These are phyloP conservation scores for Falco novaeseelandiae DNA, from an alignment of 2,797 vertebrate species.

Conservation along the genomic window DNA sequence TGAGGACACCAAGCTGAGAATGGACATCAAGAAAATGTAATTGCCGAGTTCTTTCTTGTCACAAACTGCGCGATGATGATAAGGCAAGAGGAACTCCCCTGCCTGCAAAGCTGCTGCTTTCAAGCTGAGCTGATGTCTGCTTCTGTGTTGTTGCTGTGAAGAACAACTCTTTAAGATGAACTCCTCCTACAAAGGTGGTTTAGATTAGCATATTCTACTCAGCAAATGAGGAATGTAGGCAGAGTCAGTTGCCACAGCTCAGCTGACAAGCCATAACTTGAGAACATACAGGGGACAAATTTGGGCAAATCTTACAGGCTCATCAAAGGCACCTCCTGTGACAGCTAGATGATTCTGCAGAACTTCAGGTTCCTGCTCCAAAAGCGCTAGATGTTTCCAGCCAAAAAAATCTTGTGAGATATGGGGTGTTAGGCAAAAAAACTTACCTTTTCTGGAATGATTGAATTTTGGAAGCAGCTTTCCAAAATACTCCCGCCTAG, in stretches of 20 bases:
- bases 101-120: background rate
- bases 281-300: background rate
- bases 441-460: background rate
- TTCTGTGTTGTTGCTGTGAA: background rate
- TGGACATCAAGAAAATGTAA: background rate
- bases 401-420: background rate
- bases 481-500: background rate
- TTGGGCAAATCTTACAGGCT: slow-evolving; percentile 20
- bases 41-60: background rate
- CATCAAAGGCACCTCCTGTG: background rate
- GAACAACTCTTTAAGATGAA: background rate
- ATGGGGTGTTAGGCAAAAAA: background rate
- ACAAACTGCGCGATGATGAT: background rate
- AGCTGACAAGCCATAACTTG: slow-evolving; percentile 37
- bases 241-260: slow-evolving; percentile 20
- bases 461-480: background rate
- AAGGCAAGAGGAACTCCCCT: background rate
- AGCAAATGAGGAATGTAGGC: background rate
- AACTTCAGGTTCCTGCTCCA: background rate
- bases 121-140: background rate
- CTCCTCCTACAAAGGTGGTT: slow-evolving; percentile 6
- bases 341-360: background rate
- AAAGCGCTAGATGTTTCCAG: background rate
- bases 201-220: slow-evolving; percentile 18
- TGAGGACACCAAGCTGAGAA: background rate